These are phyloP conservation scores for Sminthurides bifidus DNA, from an alignment of 1,140 invertebrate species.

Conservation along the genomic window DNA sequence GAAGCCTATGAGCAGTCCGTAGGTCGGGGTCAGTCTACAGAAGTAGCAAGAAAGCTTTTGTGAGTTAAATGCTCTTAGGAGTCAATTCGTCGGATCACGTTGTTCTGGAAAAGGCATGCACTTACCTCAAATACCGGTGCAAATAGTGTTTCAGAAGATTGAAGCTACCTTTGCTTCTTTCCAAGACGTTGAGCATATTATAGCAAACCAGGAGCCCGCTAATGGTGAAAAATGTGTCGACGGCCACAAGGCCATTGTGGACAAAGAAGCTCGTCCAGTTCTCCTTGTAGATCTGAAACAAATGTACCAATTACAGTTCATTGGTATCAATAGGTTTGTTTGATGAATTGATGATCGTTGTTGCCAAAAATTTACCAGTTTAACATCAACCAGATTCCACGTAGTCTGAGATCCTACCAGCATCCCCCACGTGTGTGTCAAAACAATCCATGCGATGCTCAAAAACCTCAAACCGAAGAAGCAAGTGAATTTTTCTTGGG, in stretches of 20 bases:
- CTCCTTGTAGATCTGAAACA: conserved; percentile 6
- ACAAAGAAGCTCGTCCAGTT: conserved; percentile 12
- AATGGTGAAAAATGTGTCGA: conserved; percentile 41
- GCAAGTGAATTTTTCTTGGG: conserved; percentile 28
- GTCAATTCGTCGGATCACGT: no score
- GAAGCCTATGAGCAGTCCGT: conserved; percentile 16
- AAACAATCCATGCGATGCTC: conserved; percentile 43
- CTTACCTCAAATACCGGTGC: conserved; percentile 32
- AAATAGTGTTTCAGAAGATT: conserved; percentile 30
- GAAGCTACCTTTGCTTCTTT: conserved; percentile 22
- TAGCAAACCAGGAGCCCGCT: conserved; percentile 32
- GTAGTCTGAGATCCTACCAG: neutral
- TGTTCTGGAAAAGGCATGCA: neutral
- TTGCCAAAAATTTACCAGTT: conserved; percentile 5
- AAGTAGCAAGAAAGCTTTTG: neutral
- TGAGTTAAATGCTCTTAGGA: no score
- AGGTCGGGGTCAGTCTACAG: conserved; percentile 33
- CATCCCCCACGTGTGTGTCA: conserved; percentile 37
- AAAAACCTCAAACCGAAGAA: conserved; percentile 39
- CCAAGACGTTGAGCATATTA: conserved; percentile 30
- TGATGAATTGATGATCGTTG: conserved; percentile 4
- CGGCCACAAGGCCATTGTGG: conserved; percentile 38
- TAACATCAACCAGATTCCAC: conserved; percentile 11
- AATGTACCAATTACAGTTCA: neutral
- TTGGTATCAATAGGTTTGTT: conserved; percentile 5